Base-by-base conservation (phyloP, 2,113 vertebrate genomes). In the Daphoenositta chrysoptera region DNA sequence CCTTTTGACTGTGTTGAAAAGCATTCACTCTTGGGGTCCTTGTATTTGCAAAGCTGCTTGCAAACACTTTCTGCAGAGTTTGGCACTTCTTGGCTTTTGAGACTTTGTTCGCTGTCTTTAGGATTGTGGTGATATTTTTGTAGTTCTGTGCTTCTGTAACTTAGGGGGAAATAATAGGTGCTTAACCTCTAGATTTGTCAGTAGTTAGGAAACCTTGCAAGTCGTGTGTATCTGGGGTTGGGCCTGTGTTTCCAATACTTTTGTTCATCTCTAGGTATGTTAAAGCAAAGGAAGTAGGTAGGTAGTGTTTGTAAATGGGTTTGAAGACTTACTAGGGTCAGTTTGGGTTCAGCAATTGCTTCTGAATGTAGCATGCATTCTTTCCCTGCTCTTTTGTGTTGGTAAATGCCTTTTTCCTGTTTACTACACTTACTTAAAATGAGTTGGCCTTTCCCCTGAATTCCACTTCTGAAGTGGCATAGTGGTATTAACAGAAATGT, bases 191-290 rank as follows among this genome's bases (percentile, higher is more conserved):
- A 28, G 39, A 6, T 69, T 53, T 85, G 73, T n/a, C 58, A 72
- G 37, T 28, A 57, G 31, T 27, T 37, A 42, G 35, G 44, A 80
- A 60, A 21, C 40, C 21, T 89, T 68, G 83, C 33, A 64, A 47
- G 9, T 56, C 39, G 18, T 56, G 1, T 51, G 0, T 56, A 10
- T 86, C 9, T 90, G 0, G 0, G 22, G 15, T 70, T 5, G 2
- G 22, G 35, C 56, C 27, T 64, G 35, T 39, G 11, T 58, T 90
- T 58, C 60, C 47, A 54, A 1, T 50, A 26, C 23, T 48, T 65
- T 33, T 70, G 19, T 66, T 82, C 3, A 23, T 73, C n/a, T 75
- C 26, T 35, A 42, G 28, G 6, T 56, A 15, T 56, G 33, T 51
- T 88, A 85, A 68, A 86, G 48, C 53, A 93, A 85, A 48, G 1